Percentiles rank a stretch among this genome's conserved stretches.
phyloP scores from a whole-genome alignment of 2,888 invertebrate genomes.

The Chaetoderma sp. region DNA sequence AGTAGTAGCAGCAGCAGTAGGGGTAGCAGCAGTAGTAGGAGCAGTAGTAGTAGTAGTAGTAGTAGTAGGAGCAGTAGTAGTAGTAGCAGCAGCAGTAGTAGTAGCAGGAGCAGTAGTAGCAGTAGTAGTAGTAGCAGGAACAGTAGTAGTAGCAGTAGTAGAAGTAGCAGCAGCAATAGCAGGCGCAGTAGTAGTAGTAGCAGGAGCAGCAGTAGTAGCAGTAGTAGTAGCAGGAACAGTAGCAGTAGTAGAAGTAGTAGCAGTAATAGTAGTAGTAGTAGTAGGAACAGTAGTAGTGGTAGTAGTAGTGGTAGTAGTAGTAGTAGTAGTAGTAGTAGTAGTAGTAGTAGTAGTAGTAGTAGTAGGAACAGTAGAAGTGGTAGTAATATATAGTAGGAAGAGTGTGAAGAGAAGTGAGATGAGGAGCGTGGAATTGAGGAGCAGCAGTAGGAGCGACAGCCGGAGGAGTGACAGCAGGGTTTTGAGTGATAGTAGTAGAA shows the following conservation, averaged over 20 bases:
- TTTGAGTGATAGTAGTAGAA: conserved; percentile 10
- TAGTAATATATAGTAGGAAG: too few relatives aligned
- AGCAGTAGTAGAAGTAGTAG: conserved; percentile 34
- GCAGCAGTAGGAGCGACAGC: too few relatives aligned
- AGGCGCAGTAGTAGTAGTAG: too few relatives aligned
- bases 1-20: too few relatives aligned
- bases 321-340: too few relatives aligned
- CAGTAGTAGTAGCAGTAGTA: conserved; percentile 8
- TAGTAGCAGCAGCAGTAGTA: conserved; percentile 34
- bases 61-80: conserved; percentile 11
- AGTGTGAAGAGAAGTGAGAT: too few relatives aligned
- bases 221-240: conserved; percentile 32
- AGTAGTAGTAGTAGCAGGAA: conserved; percentile 35
- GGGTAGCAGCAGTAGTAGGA: background rate
- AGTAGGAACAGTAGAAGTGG: conserved; percentile 16
- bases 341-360: conserved; percentile 14
- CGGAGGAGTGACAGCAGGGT: conserved; percentile 16
- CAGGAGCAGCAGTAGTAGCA: conserved; percentile 8
- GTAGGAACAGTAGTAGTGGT: conserved; percentile 33
- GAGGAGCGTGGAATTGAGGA: too few relatives aligned
- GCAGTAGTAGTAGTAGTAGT: conserved; percentile 13
- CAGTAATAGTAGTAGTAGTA: conserved; percentile 36
- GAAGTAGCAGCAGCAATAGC: conserved; percentile 9
- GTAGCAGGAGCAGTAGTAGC: conserved; percentile 34
- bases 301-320: conserved; percentile 30